These are phyloP conservation scores for Noctua comes DNA, from an alignment of 2,888 invertebrate species.

Conservation along the genomic window DNA sequence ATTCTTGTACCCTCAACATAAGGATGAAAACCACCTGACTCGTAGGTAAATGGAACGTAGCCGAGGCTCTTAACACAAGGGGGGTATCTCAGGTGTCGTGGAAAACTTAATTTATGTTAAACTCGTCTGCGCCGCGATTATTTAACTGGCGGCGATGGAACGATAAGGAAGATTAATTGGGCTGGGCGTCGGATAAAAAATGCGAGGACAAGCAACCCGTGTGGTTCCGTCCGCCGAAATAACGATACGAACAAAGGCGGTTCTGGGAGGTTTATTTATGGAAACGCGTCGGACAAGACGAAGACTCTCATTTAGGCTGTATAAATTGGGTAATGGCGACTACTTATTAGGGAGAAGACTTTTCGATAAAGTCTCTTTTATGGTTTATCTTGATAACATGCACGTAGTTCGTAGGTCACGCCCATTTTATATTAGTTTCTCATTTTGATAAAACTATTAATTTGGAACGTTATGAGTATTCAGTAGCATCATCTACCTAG, in stretches of 20 bases:
- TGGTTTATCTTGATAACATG: constrained; percentile 11
- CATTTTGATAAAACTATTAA: not conserved
- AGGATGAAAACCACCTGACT: constrained; percentile 64
- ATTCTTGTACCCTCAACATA: constrained; percentile 53
- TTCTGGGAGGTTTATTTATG: constrained; percentile 68
- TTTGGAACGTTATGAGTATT: not conserved
- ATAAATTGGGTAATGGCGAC: constrained; percentile 58
- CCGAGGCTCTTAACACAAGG: constrained; percentile 80
- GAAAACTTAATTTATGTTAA: constrained; percentile 90
- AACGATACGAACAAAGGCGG: constrained; percentile 69
- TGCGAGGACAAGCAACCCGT: constrained; percentile 83
- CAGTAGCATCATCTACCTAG: not conserved
- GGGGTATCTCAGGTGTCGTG: constrained; percentile 88
- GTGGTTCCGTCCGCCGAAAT: constrained; percentile 76
- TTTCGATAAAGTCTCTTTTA: constrained; percentile 25
- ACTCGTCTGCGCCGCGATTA: constrained; percentile 87
- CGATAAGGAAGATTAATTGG: constrained; percentile 89
- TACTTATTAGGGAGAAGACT: constrained; percentile 37
- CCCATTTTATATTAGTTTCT: not conserved
- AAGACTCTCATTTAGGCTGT: constrained; percentile 58
- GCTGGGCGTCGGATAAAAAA: constrained; percentile 79
- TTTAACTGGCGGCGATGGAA: constrained; percentile 86
- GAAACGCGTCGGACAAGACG: constrained; percentile 58
- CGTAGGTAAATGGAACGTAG: constrained; percentile 44
- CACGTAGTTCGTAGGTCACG: not conserved